Evolutionary conservation across 2,888 invertebrate species (phyloP), one percentile per base, ranked within the genome.

Genomic region (Chrysolina oricalcia): DNA sequence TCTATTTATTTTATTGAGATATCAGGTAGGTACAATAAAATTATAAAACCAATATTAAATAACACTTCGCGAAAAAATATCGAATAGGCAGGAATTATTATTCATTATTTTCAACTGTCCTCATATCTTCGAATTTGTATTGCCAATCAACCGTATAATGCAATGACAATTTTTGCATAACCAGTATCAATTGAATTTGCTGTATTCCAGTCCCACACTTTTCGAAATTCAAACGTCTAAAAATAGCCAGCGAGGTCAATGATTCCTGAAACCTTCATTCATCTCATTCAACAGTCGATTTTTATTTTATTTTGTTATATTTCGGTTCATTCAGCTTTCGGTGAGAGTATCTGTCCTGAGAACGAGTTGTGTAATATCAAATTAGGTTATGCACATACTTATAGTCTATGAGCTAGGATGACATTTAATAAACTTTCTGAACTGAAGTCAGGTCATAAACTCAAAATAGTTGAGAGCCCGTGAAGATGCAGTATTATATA

Each of bases 301-400:
- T 70, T 74, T 68, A 56, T 75, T 75, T 75, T 73, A 73, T 73
- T 76, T 73, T 72, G 77, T 75, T 75, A 72, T 74, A 74, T 75
- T 76, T 73, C 63, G 74, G 72, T 78, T 73, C 76, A 78, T 78
- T 78, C 78, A 78, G 76, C 74, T 78, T 78, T 78, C 75, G 71
- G 65, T 23, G 68, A 77, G 70, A 71, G 71, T 73, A 74, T 73
- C 70, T 59, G 48, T 67, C 70, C 63, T 62, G 40, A 48, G 73
- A 69, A 68, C 68, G 68, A 68, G 53, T 53, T 68, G 68, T 68
- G 68, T 68, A 68, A 68, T 53, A 15, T 41, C 50, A 21, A 68
- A 68, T 68, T 68, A 27, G 68, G 68, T 68, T 68, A 68, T 68
- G 68, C 68, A 68, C n/a, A 68, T 41, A 68, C 53, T 19, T 19